A percentile compares a stretch with the other conserved stretches of the same genome.
These are phyloP conservation scores for Pseudochromis fuscus DNA, from an alignment of 2,797 vertebrate species.

Conservation along the genomic window DNA sequence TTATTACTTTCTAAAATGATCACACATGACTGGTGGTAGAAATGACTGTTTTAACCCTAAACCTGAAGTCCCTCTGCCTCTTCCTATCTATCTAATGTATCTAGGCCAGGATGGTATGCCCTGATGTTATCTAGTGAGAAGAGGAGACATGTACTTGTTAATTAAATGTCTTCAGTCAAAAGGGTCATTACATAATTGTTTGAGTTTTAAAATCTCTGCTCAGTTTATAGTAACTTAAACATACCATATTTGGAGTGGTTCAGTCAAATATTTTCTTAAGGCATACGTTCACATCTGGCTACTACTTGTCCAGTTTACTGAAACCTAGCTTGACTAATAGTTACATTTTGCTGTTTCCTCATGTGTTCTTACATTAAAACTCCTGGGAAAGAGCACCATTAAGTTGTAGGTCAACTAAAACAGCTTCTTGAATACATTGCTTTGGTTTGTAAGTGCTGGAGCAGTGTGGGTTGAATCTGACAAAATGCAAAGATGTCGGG, in stretches of 20 bases:
- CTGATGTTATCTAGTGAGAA: not conserved
- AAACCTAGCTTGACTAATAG: not conserved
- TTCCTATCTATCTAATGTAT: too few species aligned
- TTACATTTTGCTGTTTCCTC: not conserved
- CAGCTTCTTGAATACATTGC: not conserved
- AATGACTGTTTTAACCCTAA: too few species aligned
- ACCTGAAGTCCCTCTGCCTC: too few species aligned
- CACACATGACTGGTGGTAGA: too few species aligned
- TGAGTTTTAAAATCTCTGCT: not conserved
- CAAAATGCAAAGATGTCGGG: not conserved
- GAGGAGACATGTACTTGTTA: not conserved
- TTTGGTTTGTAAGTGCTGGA: slow-evolving; percentile 1
- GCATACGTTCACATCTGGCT: not conserved
- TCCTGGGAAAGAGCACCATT: not conserved
- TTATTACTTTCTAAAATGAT: too few species aligned
- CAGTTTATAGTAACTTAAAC: not conserved
- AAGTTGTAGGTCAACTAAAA: not conserved
- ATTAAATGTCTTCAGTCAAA: not conserved
- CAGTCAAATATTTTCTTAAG: not conserved
- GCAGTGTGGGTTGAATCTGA: not conserved
- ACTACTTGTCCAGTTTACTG: too few species aligned
- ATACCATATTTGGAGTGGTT: not conserved
- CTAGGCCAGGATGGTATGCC: not conserved
- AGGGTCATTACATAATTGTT: not conserved
- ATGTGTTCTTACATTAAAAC: not conserved